Percentiles rank a stretch among this genome's conserved stretches.
phyloP scores from a whole-genome alignment of 1,140 invertebrate genomes.

The Saccostrea glomerata region DNA sequence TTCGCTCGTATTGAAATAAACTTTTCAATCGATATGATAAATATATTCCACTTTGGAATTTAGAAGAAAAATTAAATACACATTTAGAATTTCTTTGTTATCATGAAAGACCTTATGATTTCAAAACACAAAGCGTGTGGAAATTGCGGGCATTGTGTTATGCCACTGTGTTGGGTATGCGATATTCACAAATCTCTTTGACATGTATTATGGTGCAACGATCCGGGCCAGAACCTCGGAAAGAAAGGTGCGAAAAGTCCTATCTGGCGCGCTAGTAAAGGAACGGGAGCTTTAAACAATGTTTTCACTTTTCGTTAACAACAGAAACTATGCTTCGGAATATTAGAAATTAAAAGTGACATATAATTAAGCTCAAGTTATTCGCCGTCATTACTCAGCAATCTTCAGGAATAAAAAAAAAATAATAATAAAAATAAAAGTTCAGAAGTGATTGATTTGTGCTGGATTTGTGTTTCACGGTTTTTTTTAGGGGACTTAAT shows the following conservation, averaged over 20 bases:
- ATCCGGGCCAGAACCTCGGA: slow-evolving; percentile 15
- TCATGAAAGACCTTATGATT: slow-evolving; percentile 31
- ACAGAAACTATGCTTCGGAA: neutral
- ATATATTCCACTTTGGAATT: neutral
- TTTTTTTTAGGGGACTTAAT: neutral
- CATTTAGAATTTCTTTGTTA: slow-evolving; percentile 20
- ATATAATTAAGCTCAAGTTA: neutral
- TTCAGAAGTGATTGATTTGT: neutral
- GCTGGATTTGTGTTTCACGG: neutral
- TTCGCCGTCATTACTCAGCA: neutral
- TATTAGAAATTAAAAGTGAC: neutral
- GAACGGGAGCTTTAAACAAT: slow-evolving; percentile 25
- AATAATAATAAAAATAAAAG: neutral
- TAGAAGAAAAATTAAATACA: slow-evolving; percentile 16
- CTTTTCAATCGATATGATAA: slow-evolving; percentile 28
- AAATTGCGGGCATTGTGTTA: slow-evolving; percentile 14
- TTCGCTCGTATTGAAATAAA: neutral
- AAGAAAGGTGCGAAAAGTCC: neutral
- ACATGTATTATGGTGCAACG: slow-evolving; percentile 10
- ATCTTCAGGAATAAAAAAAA: too few relatives aligned
- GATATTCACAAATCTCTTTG: slow-evolving; percentile 25
- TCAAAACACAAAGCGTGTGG: slow-evolving; percentile 14
- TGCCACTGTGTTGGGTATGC: neutral
- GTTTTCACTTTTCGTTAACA: slow-evolving; percentile 9
- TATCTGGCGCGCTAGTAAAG: neutral